Evolutionary conservation across 2,888 invertebrate genomes (phyloP).

Genomic region (Rhagophthalmus giganteus): DNA sequence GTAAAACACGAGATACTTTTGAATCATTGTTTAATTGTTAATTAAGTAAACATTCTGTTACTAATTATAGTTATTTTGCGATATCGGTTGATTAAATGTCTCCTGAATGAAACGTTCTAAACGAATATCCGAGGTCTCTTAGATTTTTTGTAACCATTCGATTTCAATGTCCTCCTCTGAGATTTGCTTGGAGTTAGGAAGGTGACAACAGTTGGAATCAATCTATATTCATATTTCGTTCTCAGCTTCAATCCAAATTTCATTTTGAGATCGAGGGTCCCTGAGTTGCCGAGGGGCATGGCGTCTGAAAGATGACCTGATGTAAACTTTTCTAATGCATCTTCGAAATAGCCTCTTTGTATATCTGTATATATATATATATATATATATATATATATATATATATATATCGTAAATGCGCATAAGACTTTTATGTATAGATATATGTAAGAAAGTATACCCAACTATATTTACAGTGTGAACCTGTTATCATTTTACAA

Average conservation of each 20-base stretch:
- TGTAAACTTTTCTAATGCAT: neutral
- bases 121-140: neutral
- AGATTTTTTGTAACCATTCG: conserved; percentile 12
- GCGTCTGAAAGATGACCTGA: neutral
- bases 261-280: conserved; percentile 18
- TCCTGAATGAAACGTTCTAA: neutral
- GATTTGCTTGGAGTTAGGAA: conserved; percentile 16
- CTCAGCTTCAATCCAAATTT: conserved; percentile 25
- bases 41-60: no score
- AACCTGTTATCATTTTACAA: no score
- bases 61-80: neutral
- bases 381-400: neutral
- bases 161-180: conserved; percentile 11
- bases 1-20: no score
- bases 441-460: no score
- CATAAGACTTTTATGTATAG: neutral
- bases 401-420: neutral
- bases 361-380: neutral
- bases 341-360: neutral
- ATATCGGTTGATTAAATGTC: neutral
- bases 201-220: conserved; percentile 30
- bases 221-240: conserved; percentile 31
- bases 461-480: no score
- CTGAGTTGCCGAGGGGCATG: neutral
- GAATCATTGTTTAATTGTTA: no score